phyloP scores from a whole-genome alignment of 2,113 vertebrate genomes.

The Brienomyrus brachyistius region DNA sequence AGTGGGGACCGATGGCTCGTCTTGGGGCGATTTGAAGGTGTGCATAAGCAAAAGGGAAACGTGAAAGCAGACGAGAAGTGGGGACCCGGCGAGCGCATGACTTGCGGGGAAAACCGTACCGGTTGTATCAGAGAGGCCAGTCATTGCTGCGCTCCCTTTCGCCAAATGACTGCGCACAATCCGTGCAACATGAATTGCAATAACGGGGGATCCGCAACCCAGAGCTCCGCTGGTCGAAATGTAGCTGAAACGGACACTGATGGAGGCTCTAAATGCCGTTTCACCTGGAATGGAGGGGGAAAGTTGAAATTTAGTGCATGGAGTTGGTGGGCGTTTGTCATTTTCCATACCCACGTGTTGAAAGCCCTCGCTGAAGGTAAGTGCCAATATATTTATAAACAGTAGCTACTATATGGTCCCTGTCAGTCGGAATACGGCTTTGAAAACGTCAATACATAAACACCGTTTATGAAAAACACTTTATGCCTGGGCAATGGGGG shows the following conservation, averaged over 20 bases:
- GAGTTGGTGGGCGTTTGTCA: conserved; percentile 70
- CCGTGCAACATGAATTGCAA: background rate
- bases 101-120: conserved; percentile 14
- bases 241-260: background rate
- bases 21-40: conserved; percentile 13
- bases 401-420: background rate
- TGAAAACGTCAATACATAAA: background rate
- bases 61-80: background rate
- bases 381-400: conserved; percentile 28
- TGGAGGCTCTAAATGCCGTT: background rate
- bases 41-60: background rate
- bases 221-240: background rate
- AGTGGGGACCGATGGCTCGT: background rate
- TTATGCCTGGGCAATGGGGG: background rate
- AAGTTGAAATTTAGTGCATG: conserved; percentile 67
- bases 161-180: background rate
- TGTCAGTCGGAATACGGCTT: background rate
- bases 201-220: background rate
- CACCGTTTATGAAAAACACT: background rate
- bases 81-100: conserved; percentile 1
- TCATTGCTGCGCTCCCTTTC: background rate
- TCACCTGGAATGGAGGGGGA: conserved; percentile 44
- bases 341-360: conserved; percentile 72
- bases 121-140: background rate
- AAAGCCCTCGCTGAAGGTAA: conserved; percentile 74